Percentiles rank a stretch among this genome's conserved stretches.
Conservation (phyloP, 2,113 vertebrate species). For the Pterocles orientalis region DNA sequence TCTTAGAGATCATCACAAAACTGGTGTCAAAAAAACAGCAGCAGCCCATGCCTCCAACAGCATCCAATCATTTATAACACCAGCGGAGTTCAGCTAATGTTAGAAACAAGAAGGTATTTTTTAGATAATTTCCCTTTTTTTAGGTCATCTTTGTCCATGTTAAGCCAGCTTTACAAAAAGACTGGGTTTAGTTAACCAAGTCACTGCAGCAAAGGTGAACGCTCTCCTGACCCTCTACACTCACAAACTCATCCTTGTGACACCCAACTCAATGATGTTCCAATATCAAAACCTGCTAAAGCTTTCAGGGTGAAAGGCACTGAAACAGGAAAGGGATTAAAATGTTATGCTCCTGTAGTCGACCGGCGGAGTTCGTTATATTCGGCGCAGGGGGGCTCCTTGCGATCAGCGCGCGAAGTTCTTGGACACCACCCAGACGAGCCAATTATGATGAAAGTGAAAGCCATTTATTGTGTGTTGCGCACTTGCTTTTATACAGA, state of each 20-base stretch:
- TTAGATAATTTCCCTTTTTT: background rate
- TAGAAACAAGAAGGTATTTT: constrained; percentile 26
- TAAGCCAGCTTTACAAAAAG: background rate
- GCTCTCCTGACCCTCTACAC: background rate
- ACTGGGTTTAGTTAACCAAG: background rate
- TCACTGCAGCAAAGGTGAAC: background rate
- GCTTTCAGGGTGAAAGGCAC: background rate
- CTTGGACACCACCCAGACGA: too few species aligned
- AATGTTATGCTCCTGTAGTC: background rate
- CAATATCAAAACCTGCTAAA: background rate
- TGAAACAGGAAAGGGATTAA: background rate
- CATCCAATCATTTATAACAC: background rate
- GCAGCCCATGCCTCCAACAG: background rate
- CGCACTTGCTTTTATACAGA: too few species aligned
- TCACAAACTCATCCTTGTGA: background rate
- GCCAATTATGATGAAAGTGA: too few species aligned
- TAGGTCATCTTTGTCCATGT: background rate
- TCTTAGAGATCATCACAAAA: background rate
- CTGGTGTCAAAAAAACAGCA: background rate
- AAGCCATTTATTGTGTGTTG: too few species aligned
- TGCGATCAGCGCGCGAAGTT: too few species aligned
- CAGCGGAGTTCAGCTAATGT: background rate
- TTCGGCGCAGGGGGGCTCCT: too few species aligned
- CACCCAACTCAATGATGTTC: background rate
- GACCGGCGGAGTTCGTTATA: too few species aligned